Percentiles rank a stretch among this genome's conserved stretches.
Conservation (phyloP, 2,888 invertebrate species). For the Ceratothoa steindachneri region DNA sequence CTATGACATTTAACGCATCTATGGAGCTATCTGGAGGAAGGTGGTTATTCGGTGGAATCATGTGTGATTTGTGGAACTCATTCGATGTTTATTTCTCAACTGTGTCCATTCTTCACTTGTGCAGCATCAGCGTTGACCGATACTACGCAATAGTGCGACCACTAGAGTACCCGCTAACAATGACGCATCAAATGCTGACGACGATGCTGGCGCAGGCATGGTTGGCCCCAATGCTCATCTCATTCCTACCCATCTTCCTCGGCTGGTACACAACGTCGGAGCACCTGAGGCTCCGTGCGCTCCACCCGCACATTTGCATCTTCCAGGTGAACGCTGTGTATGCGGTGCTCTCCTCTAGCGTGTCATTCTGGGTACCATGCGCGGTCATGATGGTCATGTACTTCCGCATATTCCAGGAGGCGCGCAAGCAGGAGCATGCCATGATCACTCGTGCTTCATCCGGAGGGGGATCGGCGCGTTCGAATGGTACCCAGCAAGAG, state of each 20-base stretch:
- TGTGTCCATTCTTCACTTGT: conserved; percentile 88
- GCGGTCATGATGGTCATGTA: conserved; percentile 47
- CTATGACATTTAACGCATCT: conserved; percentile 88
- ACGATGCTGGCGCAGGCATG: conserved; percentile 60
- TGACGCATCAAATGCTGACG: conserved; percentile 68
- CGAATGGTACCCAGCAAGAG: conserved; percentile 6
- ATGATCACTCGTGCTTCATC: conserved; percentile 38
- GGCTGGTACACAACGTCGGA: conserved; percentile 54
- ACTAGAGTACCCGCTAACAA: conserved; percentile 84
- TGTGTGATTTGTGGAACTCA: conserved; percentile 93
- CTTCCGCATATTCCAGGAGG: conserved; percentile 75
- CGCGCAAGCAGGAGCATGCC: conserved; percentile 55
- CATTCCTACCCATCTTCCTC: conserved; percentile 59
- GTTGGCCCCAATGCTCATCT: conserved; percentile 57
- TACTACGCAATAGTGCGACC: conserved; percentile 92
- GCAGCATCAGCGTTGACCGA: conserved; percentile 70
- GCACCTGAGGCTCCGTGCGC: conserved; percentile 49
- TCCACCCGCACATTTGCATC: conserved; percentile 56
- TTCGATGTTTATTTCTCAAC: conserved; percentile 54
- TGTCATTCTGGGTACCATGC: conserved; percentile 48
- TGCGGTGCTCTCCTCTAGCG: conserved; percentile 42
- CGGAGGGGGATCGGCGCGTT: conserved; percentile 6
- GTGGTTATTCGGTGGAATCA: conserved; percentile 83
- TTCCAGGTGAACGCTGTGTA: conserved; percentile 46
- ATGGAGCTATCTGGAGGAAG: conserved; percentile 74